phyloP scores from a whole-genome alignment of 2,113 vertebrate species.

The Archocentrus centrarchus region DNA sequence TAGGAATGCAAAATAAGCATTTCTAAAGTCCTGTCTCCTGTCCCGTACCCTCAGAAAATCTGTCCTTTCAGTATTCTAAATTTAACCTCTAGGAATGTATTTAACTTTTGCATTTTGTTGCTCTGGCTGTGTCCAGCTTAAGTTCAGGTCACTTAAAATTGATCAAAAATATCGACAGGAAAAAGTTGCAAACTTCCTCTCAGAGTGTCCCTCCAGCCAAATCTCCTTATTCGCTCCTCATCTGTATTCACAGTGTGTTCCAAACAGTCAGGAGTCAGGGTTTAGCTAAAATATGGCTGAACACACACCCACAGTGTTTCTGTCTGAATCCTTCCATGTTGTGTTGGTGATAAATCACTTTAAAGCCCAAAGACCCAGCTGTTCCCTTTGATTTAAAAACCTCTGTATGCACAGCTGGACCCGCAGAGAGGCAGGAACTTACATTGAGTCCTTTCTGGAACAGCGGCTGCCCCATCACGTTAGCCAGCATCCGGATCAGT shows the following conservation, averaged over 20 bases:
- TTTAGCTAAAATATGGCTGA: constrained; percentile 14
- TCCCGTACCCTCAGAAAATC: neutral
- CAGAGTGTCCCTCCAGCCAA: constrained; percentile 3
- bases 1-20: neutral
- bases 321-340: neutral
- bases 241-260: constrained; percentile 18
- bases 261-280: neutral
- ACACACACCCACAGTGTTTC: neutral
- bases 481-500: constrained; percentile 97
- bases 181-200: neutral
- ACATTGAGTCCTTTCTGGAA: constrained; percentile 97
- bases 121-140: neutral
- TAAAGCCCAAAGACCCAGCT: constrained; percentile 1
- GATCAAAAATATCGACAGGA: neutral
- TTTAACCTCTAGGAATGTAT: neutral
- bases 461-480: constrained; percentile 94
- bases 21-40: neutral
- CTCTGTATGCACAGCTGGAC: constrained; percentile 26
- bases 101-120: neutral
- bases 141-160: neutral
- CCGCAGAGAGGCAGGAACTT: constrained; percentile 72
- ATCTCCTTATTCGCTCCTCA: neutral
- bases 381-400: constrained; percentile 12
- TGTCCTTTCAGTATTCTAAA: neutral
- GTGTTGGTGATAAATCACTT: constrained; percentile 18